A percentile compares a stretch with the other conserved stretches of the same genome.
Conservation (phyloP, 2,797 vertebrate species). For the Onychomys arenicola region DNA sequence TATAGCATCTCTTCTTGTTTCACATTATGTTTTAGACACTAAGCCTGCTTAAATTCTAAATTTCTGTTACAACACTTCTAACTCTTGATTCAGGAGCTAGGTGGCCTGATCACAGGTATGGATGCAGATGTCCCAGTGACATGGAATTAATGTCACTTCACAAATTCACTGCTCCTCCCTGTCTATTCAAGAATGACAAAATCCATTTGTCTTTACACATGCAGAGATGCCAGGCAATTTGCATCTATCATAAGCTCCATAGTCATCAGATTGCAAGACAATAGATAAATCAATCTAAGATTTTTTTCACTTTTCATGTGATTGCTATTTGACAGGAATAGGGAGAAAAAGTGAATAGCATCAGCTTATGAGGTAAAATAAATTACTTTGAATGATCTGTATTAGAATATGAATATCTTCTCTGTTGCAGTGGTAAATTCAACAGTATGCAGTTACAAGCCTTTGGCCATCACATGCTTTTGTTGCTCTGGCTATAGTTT, state of each 20-base stretch:
- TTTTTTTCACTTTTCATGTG: not conserved
- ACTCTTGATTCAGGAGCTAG: not conserved
- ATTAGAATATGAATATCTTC: slow-evolving; percentile 50
- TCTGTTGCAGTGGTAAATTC: slow-evolving; percentile 70
- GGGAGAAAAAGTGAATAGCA: not conserved
- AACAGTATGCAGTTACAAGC: not conserved
- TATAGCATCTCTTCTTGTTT: not conserved
- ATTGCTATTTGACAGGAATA: not conserved
- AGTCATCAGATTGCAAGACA: slow-evolving; percentile 53
- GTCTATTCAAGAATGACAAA: slow-evolving; percentile 54
- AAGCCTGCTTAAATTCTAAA: not conserved
- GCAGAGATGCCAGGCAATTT: slow-evolving; percentile 13
- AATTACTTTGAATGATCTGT: slow-evolving; percentile 32
- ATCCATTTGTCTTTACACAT: slow-evolving; percentile 53
- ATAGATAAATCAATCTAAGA: slow-evolving; percentile 33
- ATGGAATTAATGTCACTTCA: slow-evolving; percentile 39
- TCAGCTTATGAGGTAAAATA: slow-evolving; percentile 49
- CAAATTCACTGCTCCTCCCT: not conserved
- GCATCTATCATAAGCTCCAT: slow-evolving; percentile 1
- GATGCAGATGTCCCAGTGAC: not conserved
- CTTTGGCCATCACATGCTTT: slow-evolving; percentile 77
- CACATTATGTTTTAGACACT: not conserved
- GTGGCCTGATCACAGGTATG: not conserved
- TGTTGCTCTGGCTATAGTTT: slow-evolving; percentile 80
- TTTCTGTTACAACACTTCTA: not conserved